phyloP scores from a whole-genome alignment of 2,888 invertebrate genomes.

The Meteorus cinctellus region DNA sequence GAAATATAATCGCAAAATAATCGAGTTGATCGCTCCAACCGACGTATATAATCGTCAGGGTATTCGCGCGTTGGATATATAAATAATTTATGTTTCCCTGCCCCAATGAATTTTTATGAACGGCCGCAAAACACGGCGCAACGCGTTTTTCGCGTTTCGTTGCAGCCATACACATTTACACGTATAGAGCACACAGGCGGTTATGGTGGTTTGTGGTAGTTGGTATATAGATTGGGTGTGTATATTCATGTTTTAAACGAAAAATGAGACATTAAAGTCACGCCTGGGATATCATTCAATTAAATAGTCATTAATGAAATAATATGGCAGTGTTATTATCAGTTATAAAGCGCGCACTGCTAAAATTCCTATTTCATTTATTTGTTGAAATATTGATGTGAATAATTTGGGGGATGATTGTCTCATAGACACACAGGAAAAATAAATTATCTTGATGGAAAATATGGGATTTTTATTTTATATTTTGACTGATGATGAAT shows the following conservation, averaged over 20 bases:
- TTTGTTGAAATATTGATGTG: background rate
- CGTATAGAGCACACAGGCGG: background rate
- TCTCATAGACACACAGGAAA: background rate
- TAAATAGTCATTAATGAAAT: conserved; percentile 23
- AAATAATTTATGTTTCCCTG: conserved; percentile 56
- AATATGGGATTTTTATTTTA: too few species aligned
- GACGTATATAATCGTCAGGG: conserved; percentile 50
- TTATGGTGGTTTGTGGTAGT: background rate
- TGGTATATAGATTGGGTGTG: too few species aligned
- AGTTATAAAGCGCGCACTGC: background rate
- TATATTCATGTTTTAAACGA: conserved; percentile 19
- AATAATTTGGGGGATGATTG: background rate
- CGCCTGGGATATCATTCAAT: conserved; percentile 14
- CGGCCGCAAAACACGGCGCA: conserved; percentile 47
- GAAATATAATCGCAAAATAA: conserved; percentile 42
- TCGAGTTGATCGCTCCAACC: conserved; percentile 36
- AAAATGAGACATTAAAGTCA: conserved; percentile 50
- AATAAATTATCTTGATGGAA: too few species aligned
- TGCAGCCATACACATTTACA: conserved; percentile 16
- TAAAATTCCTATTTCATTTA: background rate
- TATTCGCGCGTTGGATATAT: conserved; percentile 39
- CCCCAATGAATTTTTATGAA: conserved; percentile 57
- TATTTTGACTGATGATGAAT: too few species aligned
- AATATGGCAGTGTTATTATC: background rate
- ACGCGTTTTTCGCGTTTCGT: conserved; percentile 47